phyloP scores from a whole-genome alignment of 1,140 invertebrate genomes.

The Apis laboriosa region DNA sequence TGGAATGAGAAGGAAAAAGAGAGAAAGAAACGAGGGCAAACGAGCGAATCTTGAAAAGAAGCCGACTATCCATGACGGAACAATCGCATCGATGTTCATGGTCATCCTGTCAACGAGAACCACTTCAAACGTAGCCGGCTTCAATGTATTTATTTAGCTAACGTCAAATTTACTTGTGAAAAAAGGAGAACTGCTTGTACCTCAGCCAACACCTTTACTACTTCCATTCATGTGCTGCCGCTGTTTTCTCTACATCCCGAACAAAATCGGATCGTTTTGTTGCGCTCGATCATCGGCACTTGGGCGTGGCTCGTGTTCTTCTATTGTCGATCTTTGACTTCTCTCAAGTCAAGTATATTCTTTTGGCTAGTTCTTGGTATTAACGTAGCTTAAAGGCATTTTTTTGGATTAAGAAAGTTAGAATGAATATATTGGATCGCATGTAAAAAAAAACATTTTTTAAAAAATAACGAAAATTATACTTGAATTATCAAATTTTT shows the following conservation, averaged over 20 bases:
- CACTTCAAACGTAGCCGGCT: conserved; percentile 79
- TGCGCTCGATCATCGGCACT: conserved; percentile 23
- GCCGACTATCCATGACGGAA: conserved; percentile 65
- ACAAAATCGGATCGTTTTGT: conserved; percentile 58
- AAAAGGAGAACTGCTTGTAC: conserved; percentile 44
- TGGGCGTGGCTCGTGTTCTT: conserved; percentile 56
- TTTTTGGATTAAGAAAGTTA: neutral
- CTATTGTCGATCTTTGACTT: conserved; percentile 52
- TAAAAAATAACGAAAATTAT: neutral
- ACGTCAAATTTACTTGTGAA: conserved; percentile 79
- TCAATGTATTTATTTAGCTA: conserved; percentile 80
- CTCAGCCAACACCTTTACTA: conserved; percentile 28
- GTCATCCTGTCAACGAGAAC: conserved; percentile 71
- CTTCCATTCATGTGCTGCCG: neutral
- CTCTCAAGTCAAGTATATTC: conserved; percentile 34
- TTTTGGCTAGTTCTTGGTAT: neutral
- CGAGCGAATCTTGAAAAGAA: conserved; percentile 59
- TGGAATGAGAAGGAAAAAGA: neutral
- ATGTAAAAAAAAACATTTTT: neutral
- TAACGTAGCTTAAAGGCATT: neutral
- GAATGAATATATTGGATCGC: neutral
- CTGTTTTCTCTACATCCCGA: conserved; percentile 19
- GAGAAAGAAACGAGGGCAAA: conserved; percentile 53
- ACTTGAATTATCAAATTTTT: neutral
- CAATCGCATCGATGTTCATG: conserved; percentile 66